Percentiles rank a stretch among this genome's conserved stretches.
These are phyloP conservation scores for Coelinius sp. DNA, from an alignment of 2,888 invertebrate genomes.

Conservation along the genomic window DNA sequence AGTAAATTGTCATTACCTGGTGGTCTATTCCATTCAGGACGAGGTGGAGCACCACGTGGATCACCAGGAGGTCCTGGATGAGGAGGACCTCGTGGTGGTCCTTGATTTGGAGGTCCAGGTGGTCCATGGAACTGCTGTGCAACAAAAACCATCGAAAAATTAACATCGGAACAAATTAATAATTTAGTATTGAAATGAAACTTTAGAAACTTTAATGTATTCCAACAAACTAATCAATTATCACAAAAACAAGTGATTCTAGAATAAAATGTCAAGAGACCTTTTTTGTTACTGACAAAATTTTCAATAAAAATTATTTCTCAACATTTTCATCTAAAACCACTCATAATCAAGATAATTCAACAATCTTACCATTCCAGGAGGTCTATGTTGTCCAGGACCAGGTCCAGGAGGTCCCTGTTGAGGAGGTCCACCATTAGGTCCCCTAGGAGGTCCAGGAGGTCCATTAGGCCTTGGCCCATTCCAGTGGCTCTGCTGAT, in stretches of 20 bases:
- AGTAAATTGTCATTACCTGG: conserved; percentile 71
- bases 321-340: too few species aligned
- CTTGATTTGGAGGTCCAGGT: conserved; percentile 73
- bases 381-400: conserved; percentile 73
- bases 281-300: too few species aligned
- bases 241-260: too few species aligned
- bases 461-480: conserved; percentile 75
- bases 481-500: conserved; percentile 76
- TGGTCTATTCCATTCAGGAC: conserved; percentile 83
- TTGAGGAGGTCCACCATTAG: conserved; percentile 76
- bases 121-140: conserved; percentile 73
- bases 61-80: conserved; percentile 76
- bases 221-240: too few species aligned
- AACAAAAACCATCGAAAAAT: conserved; percentile 41
- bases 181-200: too few species aligned
- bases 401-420: conserved; percentile 74
- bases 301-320: too few species aligned
- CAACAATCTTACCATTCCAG: conserved; percentile 74
- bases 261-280: too few species aligned
- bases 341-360: too few species aligned
- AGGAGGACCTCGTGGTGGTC: conserved; percentile 71
- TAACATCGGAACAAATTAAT: conserved; percentile 8
- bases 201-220: too few species aligned
- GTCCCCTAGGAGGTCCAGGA: conserved; percentile 72
- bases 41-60: conserved; percentile 73